Conservation (phyloP, 2,797 vertebrate genomes). For the Onychomys torridus region DNA sequence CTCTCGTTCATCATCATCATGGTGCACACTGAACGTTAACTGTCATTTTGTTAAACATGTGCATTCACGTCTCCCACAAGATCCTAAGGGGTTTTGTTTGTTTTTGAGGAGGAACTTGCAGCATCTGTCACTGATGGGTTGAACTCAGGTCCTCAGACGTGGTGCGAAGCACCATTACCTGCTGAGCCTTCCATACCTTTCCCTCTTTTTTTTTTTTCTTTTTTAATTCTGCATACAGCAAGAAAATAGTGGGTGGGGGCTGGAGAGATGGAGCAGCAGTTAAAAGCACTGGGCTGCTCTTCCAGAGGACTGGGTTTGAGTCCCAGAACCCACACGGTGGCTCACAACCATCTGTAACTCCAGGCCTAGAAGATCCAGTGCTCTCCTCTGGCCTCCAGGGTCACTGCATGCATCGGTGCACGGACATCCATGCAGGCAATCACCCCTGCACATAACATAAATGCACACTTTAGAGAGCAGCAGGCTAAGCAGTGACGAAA, state of each 20-base stretch:
- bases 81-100: background rate
- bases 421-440: background rate
- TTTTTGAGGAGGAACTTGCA: background rate
- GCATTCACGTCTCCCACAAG: background rate
- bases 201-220: background rate
- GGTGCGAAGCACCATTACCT: background rate
- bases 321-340: background rate
- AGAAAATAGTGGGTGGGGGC: background rate
- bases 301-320: background rate
- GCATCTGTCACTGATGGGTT: background rate
- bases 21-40: background rate
- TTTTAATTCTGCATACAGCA: background rate
- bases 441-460: background rate
- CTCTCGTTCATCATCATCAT: background rate
- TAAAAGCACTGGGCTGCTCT: background rate
- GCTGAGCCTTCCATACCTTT: background rate
- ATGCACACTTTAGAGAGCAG: background rate
- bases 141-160: background rate
- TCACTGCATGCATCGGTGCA: background rate
- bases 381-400: background rate
- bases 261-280: background rate
- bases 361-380: background rate
- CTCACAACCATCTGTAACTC: background rate
- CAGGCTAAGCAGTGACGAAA: background rate
- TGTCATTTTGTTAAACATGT: conserved; percentile 13